A percentile compares a stretch with the other conserved stretches of the same genome.
Conservation (phyloP, 2,113 vertebrate species). For the Siphamia tubifer region DNA sequence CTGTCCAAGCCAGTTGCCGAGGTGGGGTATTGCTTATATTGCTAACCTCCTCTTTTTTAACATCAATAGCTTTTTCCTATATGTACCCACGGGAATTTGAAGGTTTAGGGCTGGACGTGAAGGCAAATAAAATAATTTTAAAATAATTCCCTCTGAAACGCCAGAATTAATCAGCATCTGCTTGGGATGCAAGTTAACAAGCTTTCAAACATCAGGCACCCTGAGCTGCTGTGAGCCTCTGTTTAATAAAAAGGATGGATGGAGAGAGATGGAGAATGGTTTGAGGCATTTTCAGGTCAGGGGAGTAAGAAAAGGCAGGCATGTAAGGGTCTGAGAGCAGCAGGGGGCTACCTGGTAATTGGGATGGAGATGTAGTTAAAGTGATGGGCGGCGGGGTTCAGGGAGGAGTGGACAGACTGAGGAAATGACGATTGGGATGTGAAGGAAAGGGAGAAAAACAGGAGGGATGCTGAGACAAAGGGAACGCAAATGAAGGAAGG, state of each 20-base stretch:
- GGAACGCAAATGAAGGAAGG: background rate
- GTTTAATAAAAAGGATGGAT: slow-evolving; percentile 48
- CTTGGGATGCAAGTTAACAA: slow-evolving; percentile 59
- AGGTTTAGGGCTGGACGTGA: slow-evolving; percentile 8
- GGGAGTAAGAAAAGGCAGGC: background rate
- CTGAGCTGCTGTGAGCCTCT: slow-evolving; percentile 9
- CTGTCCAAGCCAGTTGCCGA: slow-evolving; percentile 23
- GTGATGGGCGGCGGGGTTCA: background rate
- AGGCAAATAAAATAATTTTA: slow-evolving; percentile 57
- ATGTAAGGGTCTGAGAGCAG: slow-evolving; percentile 22
- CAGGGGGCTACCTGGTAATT: slow-evolving; percentile 57
- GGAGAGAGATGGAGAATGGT: background rate
- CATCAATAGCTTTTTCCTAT: slow-evolving; percentile 27
- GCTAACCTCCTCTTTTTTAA: slow-evolving; percentile 27
- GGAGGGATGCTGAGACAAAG: background rate
- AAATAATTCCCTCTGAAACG: slow-evolving; percentile 61
- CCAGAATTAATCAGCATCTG: slow-evolving; percentile 58
- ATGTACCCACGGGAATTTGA: background rate
- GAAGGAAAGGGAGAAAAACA: background rate
- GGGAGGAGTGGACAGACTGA: background rate
- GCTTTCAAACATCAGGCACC: slow-evolving; percentile 50
- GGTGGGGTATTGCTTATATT: slow-evolving; percentile 2
- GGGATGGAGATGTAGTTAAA: slow-evolving; percentile 51
- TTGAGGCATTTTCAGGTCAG: slow-evolving; percentile 42
- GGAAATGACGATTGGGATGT: slow-evolving; percentile 22